Conservation (phyloP, 2,113 vertebrate species). For the Gymnocephalus cernua region DNA sequence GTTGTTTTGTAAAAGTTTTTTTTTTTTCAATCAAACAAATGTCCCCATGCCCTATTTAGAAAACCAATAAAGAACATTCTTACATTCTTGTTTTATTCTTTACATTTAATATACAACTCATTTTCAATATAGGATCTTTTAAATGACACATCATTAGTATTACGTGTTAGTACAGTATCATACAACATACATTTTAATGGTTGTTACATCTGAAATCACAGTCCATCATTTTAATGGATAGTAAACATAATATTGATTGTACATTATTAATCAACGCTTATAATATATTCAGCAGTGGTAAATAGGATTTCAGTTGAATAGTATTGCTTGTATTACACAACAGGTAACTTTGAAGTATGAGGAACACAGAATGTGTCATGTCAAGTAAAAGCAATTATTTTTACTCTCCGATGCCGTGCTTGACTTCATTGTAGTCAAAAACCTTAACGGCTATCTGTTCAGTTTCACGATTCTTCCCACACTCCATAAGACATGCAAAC, state of each 20-base stretch:
- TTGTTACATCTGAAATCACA: neutral
- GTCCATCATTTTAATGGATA: neutral
- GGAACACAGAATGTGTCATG: neutral
- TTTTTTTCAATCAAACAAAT: neutral
- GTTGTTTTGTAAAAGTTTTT: neutral
- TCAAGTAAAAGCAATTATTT: too few species aligned
- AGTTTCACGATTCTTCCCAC: neutral
- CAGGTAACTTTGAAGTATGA: neutral
- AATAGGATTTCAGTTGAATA: neutral
- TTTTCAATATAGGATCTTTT: neutral
- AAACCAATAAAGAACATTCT: neutral
- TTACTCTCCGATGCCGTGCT: neutral
- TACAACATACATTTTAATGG: neutral
- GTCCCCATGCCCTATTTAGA: neutral
- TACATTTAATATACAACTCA: neutral
- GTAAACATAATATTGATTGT: neutral
- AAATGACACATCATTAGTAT: neutral
- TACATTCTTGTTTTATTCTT: neutral
- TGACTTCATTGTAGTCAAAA: neutral
- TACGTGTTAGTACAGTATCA: neutral
- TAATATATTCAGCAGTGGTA: neutral
- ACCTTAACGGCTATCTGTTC: conserved; percentile 4
- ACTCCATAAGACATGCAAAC: conserved; percentile 32
- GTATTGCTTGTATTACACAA: neutral
- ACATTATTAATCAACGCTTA: neutral